Evolutionary conservation across 2,888 invertebrate genomes (phyloP), one percentile per base, ranked within the genome.

Genomic region (Harmothoe impar): DNA sequence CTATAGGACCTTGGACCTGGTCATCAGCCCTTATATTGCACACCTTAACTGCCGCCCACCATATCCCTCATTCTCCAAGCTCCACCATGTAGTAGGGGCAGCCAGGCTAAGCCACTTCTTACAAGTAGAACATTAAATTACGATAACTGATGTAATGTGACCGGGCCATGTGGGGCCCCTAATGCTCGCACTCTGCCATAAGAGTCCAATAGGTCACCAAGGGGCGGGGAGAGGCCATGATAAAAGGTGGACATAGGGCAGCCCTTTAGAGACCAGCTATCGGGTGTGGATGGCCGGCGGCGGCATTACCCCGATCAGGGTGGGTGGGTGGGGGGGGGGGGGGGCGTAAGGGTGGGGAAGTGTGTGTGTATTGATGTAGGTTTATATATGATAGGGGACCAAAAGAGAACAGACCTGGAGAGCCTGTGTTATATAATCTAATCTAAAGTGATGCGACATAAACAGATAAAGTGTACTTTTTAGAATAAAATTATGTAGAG

Each of bases 121-220:
- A 1, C 62, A 62, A 62, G 62, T 62, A 62, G 12, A 62, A 20
- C 62, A 62, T 62, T 20, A 62, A 62, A 62, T 62, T n/a, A 62
- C 62, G 62, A 62, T 62, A 62, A 62, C 62, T 62, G 62, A 62
- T 12, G 62, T 62, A n/a, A 62, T 62, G n/a, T 62, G 7, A 62
- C 23, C 62, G n/a, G 23, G 62, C n/a, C 23, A n/a, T 20, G 20
- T 20, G 15, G n/a, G 20, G 7, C 62, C 23, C 62, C 62, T 62
- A 62, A 62, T 62, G 62, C 20, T 20, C 20, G 20, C 43, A n/a
- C 20, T 62, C 62, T n/a, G 62, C 62, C 62, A n/a, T 62, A 62
- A 62, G 62, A 20, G 62, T 62, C 62, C 62, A 20, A 62, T 62
- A 62, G 62, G 62, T 62, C 62, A 62, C 62, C 23, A n/a, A n/a